A percentile compares a stretch with the other conserved stretches of the same genome.
These are phyloP conservation scores for Steatocranus sp. DNA, from an alignment of 2,797 vertebrate species.

Conservation along the genomic window DNA sequence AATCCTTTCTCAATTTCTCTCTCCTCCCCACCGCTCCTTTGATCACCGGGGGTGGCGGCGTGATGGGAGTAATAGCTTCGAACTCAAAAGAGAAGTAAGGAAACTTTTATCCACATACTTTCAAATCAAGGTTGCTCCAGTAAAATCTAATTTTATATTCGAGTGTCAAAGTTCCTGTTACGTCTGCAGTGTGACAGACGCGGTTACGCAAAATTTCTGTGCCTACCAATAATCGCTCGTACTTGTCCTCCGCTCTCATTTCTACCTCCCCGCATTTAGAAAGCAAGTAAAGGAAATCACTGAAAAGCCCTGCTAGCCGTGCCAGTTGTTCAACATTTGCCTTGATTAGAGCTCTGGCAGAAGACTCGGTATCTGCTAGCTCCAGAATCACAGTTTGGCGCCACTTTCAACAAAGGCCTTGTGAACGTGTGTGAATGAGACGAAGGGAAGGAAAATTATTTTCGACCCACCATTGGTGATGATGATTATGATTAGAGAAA, in stretches of 20 bases:
- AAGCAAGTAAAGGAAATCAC: conserved; percentile 21
- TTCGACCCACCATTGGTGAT: conserved; percentile 8
- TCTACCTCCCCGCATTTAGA: not conserved
- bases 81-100: conserved; percentile 3
- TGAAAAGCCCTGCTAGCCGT: conserved; percentile 39
- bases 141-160: not conserved
- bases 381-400: conserved; percentile 23
- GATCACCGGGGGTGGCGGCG: conserved; percentile 24
- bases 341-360: conserved; percentile 61
- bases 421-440: conserved; percentile 5
- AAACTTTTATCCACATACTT: conserved; percentile 13
- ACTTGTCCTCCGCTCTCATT: not conserved
- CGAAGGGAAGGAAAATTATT: conserved; percentile 9
- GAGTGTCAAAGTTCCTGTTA: not conserved
- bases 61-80: conserved; percentile 32
- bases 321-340: conserved; percentile 49
- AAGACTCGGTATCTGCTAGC: conserved; percentile 24
- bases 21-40: conserved; percentile 31
- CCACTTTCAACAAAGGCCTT: conserved; percentile 2
- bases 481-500: conserved; percentile 13
- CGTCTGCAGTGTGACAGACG: not conserved
- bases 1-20: conserved; percentile 42
- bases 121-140: conserved; percentile 9
- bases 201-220: not conserved
- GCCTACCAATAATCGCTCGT: not conserved